Base-by-base conservation (phyloP, 2,113 vertebrate genomes). In the Dunckerocampus dactyliophorus region DNA sequence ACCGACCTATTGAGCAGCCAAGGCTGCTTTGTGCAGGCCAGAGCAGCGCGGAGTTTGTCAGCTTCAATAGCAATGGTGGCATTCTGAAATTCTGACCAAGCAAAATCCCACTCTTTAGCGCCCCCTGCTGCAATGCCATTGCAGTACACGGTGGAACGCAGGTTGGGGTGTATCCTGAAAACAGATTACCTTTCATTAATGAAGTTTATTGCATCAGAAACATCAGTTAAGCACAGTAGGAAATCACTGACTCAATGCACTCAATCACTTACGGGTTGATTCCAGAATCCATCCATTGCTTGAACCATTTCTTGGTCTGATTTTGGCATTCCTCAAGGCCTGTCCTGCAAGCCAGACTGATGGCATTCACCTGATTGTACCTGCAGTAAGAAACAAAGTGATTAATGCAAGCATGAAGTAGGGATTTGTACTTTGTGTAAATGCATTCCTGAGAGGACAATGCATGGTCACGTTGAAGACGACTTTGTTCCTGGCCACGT, bases 131-230 rank as follows among this genome's bases (percentile, higher is more conserved):
- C 86, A 0, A 98, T 92, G 6, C 92, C 93, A 0, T 85, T 93
- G 85, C 97, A 98, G 89, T 98, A 99, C 52, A 97, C 81, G 1
- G 90, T 69, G 3, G 91, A 89, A 20, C 95, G 92, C 72, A 98
- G 84, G 77, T 98, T 98, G 21, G 93, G 77, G 1, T 91, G 42
- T 66, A 99, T 94, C n/a, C 95, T 98, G 60, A 10, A 57, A 12
- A 60, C 47, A 49, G 20, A 59, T 4, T 1, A 54, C 24, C 39
- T 28, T 3, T 8, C 22, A 39, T 28, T 14, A 3, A 55, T 49
- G 15, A 63, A 24, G 16, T 45, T 61, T 8, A 46, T 50, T 13
- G 19, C 6, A 51, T 10, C 9, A 51, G 31, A 39, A 46, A 60
- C 1, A n/a, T n/a, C n/a, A n/a, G n/a, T n/a, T n/a, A 21, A n/a